Base-by-base conservation (phyloP, 1,140 invertebrate genomes). In the Drosophila eugracilis region DNA sequence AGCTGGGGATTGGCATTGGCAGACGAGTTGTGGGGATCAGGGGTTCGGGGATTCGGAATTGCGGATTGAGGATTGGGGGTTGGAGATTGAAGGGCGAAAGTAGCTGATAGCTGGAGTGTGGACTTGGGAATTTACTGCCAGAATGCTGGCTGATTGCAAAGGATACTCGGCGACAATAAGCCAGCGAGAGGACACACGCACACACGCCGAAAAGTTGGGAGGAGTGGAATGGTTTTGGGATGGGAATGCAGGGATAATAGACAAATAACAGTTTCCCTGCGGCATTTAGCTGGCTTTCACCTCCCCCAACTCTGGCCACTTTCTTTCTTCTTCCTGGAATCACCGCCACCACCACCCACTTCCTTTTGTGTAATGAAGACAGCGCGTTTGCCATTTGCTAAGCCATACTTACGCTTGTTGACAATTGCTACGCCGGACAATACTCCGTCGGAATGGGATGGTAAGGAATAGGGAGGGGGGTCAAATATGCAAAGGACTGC, bases 341-440 rank as follows among this genome's bases (percentile, higher is more conserved):
- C 45, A 19, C 39, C 36, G 21, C 24, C 48, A 24, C 10, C 5
- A 9, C 12, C 44, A 41, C 42, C 58, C 42, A 44, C 47, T 72
- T 78, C 65, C 76, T 63, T 63, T 75, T 79, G 55, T 62, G 81
- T 86, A 86, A 85, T 85, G 77, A 85, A 86, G 81, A 85, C 76
- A 85, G 78, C 74, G 69, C 63, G 60, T 57, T 65, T 65, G 49
- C 71, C 71, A 55, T 75, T 58, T 78, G 74, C 78, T 86, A 83
- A 88, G 84, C 83, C 75, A 88, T 89, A 89, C 83, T 88, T 88
- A 88, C 80, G 83, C 78, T 88, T 89, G 84, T 89, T 88, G 84
- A 88, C 83, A 88, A 88, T 88, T 89, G 84, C 74, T 55, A 21
- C 26, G 41, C 52, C 47, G 52, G 66, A 65, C 58, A 72, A 78